Conservation (phyloP, 1,140 invertebrate species). For the Doryteuthis pealeii region DNA sequence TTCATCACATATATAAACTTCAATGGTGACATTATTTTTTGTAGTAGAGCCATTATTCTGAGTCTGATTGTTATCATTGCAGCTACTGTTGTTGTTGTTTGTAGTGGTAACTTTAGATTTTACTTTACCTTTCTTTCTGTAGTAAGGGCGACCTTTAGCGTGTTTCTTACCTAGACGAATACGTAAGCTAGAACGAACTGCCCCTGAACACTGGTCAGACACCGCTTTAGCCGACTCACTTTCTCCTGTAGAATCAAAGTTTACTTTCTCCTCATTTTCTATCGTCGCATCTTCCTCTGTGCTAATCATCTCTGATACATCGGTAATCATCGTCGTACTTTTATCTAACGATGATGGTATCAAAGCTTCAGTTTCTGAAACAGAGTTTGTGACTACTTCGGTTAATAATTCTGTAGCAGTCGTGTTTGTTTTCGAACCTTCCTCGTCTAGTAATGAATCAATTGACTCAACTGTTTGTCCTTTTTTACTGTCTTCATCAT, state of each 20-base stretch:
- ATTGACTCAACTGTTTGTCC: conserved; percentile 4
- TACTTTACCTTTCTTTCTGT: background rate
- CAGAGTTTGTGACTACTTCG: background rate
- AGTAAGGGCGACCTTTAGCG: background rate
- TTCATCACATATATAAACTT: conserved; percentile 25
- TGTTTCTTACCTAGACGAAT: conserved; percentile 1
- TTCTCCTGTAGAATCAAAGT: no score
- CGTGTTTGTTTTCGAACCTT: conserved; percentile 3
- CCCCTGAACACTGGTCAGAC: background rate
- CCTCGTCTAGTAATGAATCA: background rate
- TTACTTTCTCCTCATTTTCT: no score
- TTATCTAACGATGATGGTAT: no score
- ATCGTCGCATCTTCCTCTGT: no score
- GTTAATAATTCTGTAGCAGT: background rate
- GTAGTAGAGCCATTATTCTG: background rate
- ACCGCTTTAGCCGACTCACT: background rate
- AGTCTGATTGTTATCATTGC: background rate
- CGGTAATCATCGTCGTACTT: no score
- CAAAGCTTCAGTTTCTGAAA: no score
- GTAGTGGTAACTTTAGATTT: background rate
- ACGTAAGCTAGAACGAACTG: background rate
- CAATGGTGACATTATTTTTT: background rate
- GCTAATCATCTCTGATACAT: no score
- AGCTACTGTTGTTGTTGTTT: background rate
- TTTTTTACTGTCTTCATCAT: conserved; percentile 19